These are phyloP conservation scores for Halcyon senegalensis DNA, from an alignment of 2,113 vertebrate species.

Conservation along the genomic window DNA sequence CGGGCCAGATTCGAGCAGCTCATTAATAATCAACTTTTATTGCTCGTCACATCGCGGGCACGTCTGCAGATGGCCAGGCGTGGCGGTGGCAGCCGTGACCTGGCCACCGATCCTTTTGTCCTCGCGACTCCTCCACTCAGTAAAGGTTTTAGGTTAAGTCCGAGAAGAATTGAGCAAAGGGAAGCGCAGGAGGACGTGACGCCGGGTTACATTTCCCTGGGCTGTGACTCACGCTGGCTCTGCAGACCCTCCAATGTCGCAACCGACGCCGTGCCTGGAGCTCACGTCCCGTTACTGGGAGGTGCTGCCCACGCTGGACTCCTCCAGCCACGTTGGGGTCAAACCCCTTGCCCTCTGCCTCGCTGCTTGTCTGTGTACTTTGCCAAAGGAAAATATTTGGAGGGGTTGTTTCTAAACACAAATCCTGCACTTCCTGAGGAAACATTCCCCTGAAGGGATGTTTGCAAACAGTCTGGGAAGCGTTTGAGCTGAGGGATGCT, in stretches of 20 bases:
- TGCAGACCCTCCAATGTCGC: accelerated
- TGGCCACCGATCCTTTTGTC: neutral
- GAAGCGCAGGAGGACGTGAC: neutral
- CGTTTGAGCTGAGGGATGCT: neutral
- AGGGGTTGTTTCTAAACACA: neutral
- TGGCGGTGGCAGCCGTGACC: neutral
- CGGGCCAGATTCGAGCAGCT: neutral
- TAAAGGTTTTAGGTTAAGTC: neutral
- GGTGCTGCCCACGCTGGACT: neutral
- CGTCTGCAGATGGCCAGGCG: neutral
- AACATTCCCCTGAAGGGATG: neutral
- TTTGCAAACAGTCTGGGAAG: neutral
- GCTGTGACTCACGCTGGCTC: neutral
- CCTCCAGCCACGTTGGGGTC: neutral
- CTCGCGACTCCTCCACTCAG: accelerated
- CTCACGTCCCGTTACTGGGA: neutral
- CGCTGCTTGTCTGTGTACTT: neutral
- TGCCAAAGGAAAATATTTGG: neutral
- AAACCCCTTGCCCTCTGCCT: neutral
- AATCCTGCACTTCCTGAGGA: neutral
- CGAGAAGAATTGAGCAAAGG: neutral
- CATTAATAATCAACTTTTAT: slow-evolving; percentile 23
- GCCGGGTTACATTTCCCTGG: neutral
- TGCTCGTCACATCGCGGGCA: neutral
- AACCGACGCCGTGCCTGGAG: neutral